These are phyloP conservation scores for Pachyseris speciosa DNA, from an alignment of 64 coral and sea anemone genomes.

Conservation along the genomic window DNA sequence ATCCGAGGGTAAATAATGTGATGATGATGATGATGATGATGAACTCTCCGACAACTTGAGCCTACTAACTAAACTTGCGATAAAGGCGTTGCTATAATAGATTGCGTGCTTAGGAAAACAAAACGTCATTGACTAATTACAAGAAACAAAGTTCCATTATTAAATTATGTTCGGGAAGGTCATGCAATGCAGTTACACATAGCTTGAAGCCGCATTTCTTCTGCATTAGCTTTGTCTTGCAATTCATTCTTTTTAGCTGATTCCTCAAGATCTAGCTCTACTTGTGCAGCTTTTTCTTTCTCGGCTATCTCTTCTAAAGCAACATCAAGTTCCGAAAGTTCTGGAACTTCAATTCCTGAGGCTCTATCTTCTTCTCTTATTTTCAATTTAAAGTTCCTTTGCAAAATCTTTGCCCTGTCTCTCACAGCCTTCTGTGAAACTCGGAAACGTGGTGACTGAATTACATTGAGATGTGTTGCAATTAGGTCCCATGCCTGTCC, in stretches of 20 bases:
- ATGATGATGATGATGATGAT: too few species aligned
- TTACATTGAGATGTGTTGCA: conserved; percentile 20
- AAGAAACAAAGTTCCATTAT: too few species aligned
- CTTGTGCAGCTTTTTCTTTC: conserved; percentile 28
- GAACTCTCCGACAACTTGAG: too few species aligned
- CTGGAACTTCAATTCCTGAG: conserved; percentile 45
- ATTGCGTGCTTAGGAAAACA: too few species aligned
- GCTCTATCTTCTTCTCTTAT: conserved; percentile 26
- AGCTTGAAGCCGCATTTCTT: conserved; percentile 64
- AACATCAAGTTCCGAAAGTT: conserved; percentile 48
- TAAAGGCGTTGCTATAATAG: too few species aligned
- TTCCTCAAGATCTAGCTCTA: conserved; percentile 42
- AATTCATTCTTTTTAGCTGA: conserved; percentile 34
- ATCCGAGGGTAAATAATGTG: too few species aligned
- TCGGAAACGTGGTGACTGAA: conserved; percentile 32
- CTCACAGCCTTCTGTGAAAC: conserved; percentile 45
- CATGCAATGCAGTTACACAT: too few species aligned
- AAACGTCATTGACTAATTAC: too few species aligned
- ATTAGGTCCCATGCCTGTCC: conserved; percentile 46
- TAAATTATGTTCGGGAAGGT: too few species aligned
- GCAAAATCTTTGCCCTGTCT: conserved; percentile 2
- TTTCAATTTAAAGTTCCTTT: conserved; percentile 3
- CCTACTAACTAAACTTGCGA: too few species aligned
- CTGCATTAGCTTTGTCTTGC: conserved; percentile 46
- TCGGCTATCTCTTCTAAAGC: conserved; percentile 49